These are phyloP conservation scores for Poeciliopsis gracilis DNA, from an alignment of 2,797 vertebrate species.

Conservation along the genomic window DNA sequence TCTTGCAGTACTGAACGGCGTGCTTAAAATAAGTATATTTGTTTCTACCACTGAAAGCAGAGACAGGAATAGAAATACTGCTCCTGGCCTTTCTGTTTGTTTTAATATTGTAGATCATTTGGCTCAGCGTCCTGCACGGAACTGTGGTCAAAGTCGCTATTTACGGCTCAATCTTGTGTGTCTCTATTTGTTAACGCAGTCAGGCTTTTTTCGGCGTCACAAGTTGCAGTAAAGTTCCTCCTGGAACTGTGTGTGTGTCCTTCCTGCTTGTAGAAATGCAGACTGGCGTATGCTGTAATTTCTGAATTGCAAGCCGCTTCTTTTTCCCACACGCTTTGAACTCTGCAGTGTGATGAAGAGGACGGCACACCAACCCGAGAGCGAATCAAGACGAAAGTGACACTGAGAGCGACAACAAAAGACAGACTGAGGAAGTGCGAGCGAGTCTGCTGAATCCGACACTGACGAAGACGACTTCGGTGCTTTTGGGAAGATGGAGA, in stretches of 20 bases:
- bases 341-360: too few relatives aligned
- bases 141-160: background rate
- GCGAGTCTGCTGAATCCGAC: too few relatives aligned
- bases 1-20: background rate
- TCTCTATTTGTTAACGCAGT: background rate
- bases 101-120: background rate
- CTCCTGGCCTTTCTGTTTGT: background rate
- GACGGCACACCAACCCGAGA: too few relatives aligned
- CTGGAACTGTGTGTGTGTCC: background rate
- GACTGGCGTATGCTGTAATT: background rate
- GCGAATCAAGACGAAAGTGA: too few relatives aligned
- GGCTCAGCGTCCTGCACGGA: background rate
- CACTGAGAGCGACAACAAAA: too few relatives aligned
- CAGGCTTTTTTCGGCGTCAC: background rate
- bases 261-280: background rate
- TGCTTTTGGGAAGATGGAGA: too few relatives aligned
- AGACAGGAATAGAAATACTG: background rate
- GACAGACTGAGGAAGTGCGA: too few relatives aligned
- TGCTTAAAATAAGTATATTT: background rate
- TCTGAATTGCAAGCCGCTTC: too few relatives aligned
- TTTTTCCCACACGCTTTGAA: too few relatives aligned
- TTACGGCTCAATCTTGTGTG: background rate
- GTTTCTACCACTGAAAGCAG: background rate
- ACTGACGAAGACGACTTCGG: too few relatives aligned
- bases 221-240: background rate